Evolutionary conservation across 1,140 invertebrate genomes (phyloP).

Genomic region (Diachasmimorpha longicaudata): DNA sequence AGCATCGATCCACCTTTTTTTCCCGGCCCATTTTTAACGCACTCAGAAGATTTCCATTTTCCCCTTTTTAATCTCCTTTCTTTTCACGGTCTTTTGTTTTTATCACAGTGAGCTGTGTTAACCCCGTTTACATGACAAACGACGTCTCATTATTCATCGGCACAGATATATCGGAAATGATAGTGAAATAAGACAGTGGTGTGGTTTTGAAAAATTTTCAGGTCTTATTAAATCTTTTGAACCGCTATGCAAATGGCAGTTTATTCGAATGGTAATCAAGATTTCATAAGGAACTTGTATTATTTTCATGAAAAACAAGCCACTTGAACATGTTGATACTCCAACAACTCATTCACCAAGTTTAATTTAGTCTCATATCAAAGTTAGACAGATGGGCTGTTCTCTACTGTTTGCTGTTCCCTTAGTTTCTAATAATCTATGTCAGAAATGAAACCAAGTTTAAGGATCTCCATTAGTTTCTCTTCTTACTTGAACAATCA

Average conservation of each 20-base stretch:
- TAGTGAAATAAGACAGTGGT: not conserved
- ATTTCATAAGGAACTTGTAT: not conserved
- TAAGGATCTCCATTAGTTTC: not conserved
- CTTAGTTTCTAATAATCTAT: constrained; percentile 8
- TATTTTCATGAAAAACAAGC: not conserved
- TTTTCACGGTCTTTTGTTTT: not conserved
- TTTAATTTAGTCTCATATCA: not conserved
- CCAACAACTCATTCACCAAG: not conserved
- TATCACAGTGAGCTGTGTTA: not conserved
- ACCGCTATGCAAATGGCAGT: not conserved
- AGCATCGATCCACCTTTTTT: not conserved
- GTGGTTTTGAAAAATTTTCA: not conserved
- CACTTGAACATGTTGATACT: not conserved
- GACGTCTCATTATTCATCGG: not conserved
- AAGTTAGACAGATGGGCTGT: not conserved
- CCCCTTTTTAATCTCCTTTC: not conserved
- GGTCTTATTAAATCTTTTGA: no score
- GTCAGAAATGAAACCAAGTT: not conserved
- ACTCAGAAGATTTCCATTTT: not conserved
- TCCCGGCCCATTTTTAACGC: not conserved
- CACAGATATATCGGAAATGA: not conserved
- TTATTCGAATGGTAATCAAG: not conserved
- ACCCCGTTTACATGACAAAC: not conserved
- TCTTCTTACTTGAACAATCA: not conserved
- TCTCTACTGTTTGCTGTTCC: not conserved